Base-by-base conservation (phyloP, 2,797 vertebrate genomes). In the Lepus oiostolus region DNA sequence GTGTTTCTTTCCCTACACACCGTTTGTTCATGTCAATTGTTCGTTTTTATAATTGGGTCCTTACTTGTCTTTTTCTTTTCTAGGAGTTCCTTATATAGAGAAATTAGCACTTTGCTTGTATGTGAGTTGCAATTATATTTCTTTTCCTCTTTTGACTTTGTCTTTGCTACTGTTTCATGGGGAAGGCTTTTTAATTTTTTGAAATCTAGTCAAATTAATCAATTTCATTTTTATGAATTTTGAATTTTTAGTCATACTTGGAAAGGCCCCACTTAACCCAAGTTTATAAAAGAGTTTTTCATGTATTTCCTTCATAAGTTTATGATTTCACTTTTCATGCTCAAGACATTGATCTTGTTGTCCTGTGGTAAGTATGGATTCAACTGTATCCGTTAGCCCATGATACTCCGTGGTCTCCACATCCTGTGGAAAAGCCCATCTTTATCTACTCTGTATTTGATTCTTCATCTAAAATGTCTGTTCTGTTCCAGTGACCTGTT, bases 1-100 rank as follows among this genome's bases (percentile, higher is more conserved):
- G 1, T 52, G 12, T 79, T 95, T 89, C 30, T 95, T 91, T 91
- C 82, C 87, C 65, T 90, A 72, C 10, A 81, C 79, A 94, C 35
- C 68, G 35, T 84, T 92, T 89, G 71, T 24, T 93, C 32, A 1
- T 88, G 35, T 95, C 28, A 62, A 94, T 90, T 94, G 42, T 83
- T 88, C 62, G 67, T 85, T 96, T 95, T 95, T 88, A 75, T 63
- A 26, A 91, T 91, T 92, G 32, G 47, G 42, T 85, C 80, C 58
- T 52, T 92, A 88, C n/a, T 68, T 74, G 17, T 91, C 58, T 96
- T 86, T 84, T 58, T 52, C 42, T 92, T 88, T 65, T 74, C 85
- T 83, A 85, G 21, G 77, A 63, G 19, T 47, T 88, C 82, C 85
- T 92, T 93, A 82, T 84, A 92, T 38, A 97, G 88, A 90, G 58